Percentiles rank a stretch among this genome's conserved stretches.
phyloP scores from a whole-genome alignment of 2,888 invertebrate species.

The Drosophila neutralis region DNA sequence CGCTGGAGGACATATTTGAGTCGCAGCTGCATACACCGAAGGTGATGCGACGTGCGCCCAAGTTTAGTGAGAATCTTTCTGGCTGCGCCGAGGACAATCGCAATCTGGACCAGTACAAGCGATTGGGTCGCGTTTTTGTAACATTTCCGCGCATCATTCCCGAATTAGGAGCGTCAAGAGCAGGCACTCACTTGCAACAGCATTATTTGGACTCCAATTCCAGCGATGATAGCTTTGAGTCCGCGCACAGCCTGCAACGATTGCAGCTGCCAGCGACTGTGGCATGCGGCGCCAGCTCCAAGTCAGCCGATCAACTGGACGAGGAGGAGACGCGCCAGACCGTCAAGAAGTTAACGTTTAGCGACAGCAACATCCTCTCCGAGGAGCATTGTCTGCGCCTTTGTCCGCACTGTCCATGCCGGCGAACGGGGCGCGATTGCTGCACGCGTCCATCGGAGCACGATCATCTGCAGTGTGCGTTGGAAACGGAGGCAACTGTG shows the following conservation, averaged over 20 bases:
- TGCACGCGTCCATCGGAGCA: slow-evolving; percentile 76
- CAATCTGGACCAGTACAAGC: slow-evolving; percentile 86
- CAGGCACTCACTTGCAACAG: slow-evolving; percentile 57
- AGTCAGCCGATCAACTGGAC: slow-evolving; percentile 87
- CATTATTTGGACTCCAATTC: slow-evolving; percentile 85
- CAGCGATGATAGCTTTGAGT: slow-evolving; percentile 83
- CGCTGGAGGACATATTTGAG: slow-evolving; percentile 84
- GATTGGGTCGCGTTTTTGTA: slow-evolving; percentile 85
- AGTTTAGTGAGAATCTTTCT: slow-evolving; percentile 88
- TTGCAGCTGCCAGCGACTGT: slow-evolving; percentile 49
- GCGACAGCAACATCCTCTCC: slow-evolving; percentile 83
- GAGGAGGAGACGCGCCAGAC: slow-evolving; percentile 82
- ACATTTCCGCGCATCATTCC: slow-evolving; percentile 83
- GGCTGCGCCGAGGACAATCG: slow-evolving; percentile 89
- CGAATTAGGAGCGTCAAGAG: slow-evolving; percentile 38
- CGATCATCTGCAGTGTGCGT: slow-evolving; percentile 69
- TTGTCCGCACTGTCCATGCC: slow-evolving; percentile 83
- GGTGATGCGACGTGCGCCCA: slow-evolving; percentile 88
- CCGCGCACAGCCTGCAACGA: slow-evolving; percentile 77
- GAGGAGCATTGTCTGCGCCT: slow-evolving; percentile 77
- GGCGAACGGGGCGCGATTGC: slow-evolving; percentile 68
- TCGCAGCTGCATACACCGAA: slow-evolving; percentile 86
- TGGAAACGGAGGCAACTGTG: slow-evolving; percentile 18
- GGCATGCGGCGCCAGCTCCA: slow-evolving; percentile 82
- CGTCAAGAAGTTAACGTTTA: slow-evolving; percentile 83